A percentile compares a stretch with the other conserved stretches of the same genome.
These are phyloP conservation scores for Lasioglossum albipes DNA, from an alignment of 1,140 invertebrate species.

Conservation along the genomic window DNA sequence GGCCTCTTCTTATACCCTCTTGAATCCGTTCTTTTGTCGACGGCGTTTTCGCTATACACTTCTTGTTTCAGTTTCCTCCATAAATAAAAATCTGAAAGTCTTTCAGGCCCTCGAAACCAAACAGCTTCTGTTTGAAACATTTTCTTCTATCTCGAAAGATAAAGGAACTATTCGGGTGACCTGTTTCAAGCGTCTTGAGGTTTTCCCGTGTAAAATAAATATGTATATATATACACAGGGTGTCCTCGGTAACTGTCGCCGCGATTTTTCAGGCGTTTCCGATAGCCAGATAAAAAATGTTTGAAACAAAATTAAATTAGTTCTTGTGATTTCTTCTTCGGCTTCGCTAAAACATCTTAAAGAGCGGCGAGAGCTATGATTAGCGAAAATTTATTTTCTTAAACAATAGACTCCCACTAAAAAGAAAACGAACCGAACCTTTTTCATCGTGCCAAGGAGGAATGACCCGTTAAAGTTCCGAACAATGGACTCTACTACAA, in stretches of 20 bases:
- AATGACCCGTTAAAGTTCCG: background rate
- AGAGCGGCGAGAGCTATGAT: background rate
- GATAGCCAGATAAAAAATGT: no score
- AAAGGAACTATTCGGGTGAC: background rate
- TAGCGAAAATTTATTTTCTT: background rate
- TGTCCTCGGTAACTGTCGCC: no score
- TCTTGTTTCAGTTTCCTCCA: conserved; percentile 1
- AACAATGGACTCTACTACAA: background rate
- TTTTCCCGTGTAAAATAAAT: background rate
- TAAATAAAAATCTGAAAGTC: conserved; percentile 1
- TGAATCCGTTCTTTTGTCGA: background rate
- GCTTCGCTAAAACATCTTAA: background rate
- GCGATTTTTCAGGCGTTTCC: no score
- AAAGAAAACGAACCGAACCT: background rate
- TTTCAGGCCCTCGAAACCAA: background rate
- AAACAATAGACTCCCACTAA: background rate
- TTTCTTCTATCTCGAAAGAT: conserved; percentile 2
- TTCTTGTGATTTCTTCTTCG: background rate
- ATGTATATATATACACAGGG: background rate
- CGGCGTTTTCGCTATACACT: background rate
- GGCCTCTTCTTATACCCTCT: background rate
- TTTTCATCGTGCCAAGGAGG: background rate
- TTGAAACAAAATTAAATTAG: no score
- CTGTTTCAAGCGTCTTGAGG: conserved; percentile 10
- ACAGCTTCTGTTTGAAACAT: background rate